These are phyloP conservation scores for Busarellus nigricollis DNA, from an alignment of 2,797 vertebrate species.

Conservation along the genomic window DNA sequence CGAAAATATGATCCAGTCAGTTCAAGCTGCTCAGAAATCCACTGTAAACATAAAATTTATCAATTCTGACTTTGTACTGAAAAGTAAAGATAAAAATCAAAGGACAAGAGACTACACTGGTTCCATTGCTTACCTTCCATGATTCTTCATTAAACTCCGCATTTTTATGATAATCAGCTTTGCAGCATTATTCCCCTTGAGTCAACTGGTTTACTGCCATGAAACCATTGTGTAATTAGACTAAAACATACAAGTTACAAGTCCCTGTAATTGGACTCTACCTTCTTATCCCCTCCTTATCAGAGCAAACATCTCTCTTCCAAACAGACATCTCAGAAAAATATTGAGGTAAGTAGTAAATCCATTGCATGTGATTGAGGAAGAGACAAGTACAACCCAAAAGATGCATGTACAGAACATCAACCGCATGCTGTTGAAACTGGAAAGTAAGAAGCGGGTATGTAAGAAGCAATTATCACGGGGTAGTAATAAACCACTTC, in stretches of 20 bases:
- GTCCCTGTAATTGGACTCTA: not conserved
- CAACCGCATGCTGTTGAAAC: not conserved
- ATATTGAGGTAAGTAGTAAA: not conserved
- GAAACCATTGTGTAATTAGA: not conserved
- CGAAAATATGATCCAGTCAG: not conserved
- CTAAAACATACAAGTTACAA: not conserved
- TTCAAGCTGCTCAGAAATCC: not conserved
- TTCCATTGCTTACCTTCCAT: not conserved
- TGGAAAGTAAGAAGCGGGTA: not conserved
- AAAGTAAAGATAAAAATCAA: conserved; percentile 10
- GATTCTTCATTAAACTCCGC: not conserved
- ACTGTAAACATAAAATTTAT: not conserved
- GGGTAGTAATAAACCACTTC: not conserved
- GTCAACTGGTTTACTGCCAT: not conserved
- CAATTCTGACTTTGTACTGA: not conserved
- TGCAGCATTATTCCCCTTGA: not conserved
- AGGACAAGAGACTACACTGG: not conserved
- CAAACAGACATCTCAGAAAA: not conserved
- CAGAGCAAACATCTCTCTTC: not conserved
- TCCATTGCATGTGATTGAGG: not conserved
- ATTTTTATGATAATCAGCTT: not conserved
- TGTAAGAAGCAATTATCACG: not conserved
- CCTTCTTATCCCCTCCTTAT: not conserved
- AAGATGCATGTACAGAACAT: not conserved
- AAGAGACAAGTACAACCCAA: not conserved